phyloP scores from a whole-genome alignment of 2,797 vertebrate genomes.

The Sebastes diaconus region DNA sequence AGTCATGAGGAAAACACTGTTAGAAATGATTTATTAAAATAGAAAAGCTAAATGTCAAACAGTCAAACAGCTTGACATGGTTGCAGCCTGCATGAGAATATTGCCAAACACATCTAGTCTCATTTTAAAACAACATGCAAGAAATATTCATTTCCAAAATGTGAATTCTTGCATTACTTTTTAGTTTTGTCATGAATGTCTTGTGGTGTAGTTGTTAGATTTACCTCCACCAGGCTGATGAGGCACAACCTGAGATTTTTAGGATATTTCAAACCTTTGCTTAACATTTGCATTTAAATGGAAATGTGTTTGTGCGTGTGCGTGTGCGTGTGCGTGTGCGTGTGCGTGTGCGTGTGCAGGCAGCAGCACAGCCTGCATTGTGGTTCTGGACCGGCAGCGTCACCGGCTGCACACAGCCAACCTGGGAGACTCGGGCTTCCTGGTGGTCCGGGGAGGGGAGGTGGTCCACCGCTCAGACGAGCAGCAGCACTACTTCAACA shows the following conservation, averaged over 20 bases:
- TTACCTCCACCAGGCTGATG: background rate
- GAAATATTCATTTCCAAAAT: background rate
- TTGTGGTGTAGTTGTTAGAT: background rate
- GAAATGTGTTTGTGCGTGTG: background rate
- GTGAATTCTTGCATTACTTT: background rate
- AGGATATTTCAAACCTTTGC: background rate
- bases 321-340: background rate
- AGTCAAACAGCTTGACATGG: background rate
- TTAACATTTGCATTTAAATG: background rate
- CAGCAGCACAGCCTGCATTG: constrained; percentile 97
- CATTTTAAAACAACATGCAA: background rate
- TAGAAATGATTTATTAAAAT: background rate
- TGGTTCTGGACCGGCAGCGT: constrained; percentile 93
- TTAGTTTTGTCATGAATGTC: background rate
- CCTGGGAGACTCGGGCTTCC: constrained; percentile 95
- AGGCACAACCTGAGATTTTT: background rate
- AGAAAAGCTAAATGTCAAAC: background rate
- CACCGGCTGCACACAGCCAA: constrained; percentile 96
- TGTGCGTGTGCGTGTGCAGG: constrained; percentile 73
- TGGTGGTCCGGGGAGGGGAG: constrained; percentile 95
- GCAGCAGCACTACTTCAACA: constrained; percentile 99
- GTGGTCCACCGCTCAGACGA: constrained; percentile 98
- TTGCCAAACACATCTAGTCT: background rate
- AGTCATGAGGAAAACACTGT: background rate
- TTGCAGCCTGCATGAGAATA: background rate